Evolutionary conservation across 1,140 invertebrate genomes (phyloP).

Genomic region (Leptinotarsa undecemlineata): DNA sequence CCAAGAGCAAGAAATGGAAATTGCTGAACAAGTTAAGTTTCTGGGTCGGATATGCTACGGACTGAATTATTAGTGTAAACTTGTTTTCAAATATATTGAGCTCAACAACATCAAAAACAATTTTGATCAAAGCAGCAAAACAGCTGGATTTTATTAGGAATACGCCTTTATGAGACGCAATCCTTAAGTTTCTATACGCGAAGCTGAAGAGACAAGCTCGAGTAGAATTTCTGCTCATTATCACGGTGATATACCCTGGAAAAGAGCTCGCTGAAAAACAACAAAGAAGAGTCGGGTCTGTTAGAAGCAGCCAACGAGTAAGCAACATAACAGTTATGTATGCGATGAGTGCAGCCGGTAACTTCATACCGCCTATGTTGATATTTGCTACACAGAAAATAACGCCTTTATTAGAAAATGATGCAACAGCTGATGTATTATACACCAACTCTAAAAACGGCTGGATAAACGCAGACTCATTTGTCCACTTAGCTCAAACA

Average conservation of each 20-base stretch:
- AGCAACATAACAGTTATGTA: constrained; percentile 30
- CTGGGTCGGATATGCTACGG: too few species aligned
- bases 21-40: too few species aligned
- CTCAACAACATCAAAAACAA: constrained; percentile 33
- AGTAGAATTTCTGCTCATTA: constrained; percentile 39
- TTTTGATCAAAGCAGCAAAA: constrained; percentile 34
- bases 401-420: constrained; percentile 39
- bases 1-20: too few species aligned
- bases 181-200: constrained; percentile 37
- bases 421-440: constrained; percentile 47
- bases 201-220: constrained; percentile 42
- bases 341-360: constrained; percentile 44
- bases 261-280: constrained; percentile 44
- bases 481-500: constrained; percentile 44
- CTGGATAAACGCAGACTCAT: constrained; percentile 46
- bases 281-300: constrained; percentile 49
- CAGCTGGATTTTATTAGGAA: constrained; percentile 36
- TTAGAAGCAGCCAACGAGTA: constrained; percentile 49
- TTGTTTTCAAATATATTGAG: constrained; percentile 25
- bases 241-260: constrained; percentile 37
- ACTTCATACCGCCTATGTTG: constrained; percentile 46
- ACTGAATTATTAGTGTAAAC: constrained; percentile 3
- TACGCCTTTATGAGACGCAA: constrained; percentile 25
- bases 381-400: constrained; percentile 47
- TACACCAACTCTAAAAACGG: constrained; percentile 45